Evolutionary conservation across 2,113 vertebrate genomes (phyloP), one percentile per base, ranked within the genome.

Genomic region (Hyperoodon ampullatus): DNA sequence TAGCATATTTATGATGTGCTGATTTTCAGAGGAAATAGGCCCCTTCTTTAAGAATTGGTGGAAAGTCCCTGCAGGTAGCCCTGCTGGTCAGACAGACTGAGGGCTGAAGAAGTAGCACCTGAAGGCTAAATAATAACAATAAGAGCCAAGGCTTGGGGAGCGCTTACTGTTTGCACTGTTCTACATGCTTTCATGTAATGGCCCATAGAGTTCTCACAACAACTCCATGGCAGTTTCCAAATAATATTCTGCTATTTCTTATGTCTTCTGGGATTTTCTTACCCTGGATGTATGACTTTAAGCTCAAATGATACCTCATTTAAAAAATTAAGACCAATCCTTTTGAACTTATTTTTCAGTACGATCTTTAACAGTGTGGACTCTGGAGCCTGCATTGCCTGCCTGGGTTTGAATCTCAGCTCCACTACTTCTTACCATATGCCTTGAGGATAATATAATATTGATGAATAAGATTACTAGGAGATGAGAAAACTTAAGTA

Each of bases 101-200:
- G 35, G 10, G 39, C 50, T 75, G 4, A 58, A 23, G 19, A 66
- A 21, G 50, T 3, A 19, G 70, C 28, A n/a, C 5, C 60, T 5
- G 71, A 33, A 5, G 13, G 18, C 6, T 44, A 28, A 35, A n/a
- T 21, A 30, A 28, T 12, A 39, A 4, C 24, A 19, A 28, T 19
- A 18, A 13, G 3, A 6, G 3, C 55, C 12, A n/a, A 0, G 0
- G 7, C 6, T 28, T 21, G 8, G 58, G 8, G 72, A 33, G 0
- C 8, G 8, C 42, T 3, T 14, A 0, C 30, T 21, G 6, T 8
- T 47, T 6, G 14, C 53, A 5, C 26, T 12, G 1, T 16, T 39
- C 66, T 18, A 0, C 2, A 3, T 19, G 39, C 53, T 26, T 44
- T 39, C 4, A 6, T 33, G 26, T 14, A 8, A 14, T 15, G 26